These are phyloP conservation scores for Lerista edwardsae DNA, from an alignment of 2,797 vertebrate species.

Conservation along the genomic window DNA sequence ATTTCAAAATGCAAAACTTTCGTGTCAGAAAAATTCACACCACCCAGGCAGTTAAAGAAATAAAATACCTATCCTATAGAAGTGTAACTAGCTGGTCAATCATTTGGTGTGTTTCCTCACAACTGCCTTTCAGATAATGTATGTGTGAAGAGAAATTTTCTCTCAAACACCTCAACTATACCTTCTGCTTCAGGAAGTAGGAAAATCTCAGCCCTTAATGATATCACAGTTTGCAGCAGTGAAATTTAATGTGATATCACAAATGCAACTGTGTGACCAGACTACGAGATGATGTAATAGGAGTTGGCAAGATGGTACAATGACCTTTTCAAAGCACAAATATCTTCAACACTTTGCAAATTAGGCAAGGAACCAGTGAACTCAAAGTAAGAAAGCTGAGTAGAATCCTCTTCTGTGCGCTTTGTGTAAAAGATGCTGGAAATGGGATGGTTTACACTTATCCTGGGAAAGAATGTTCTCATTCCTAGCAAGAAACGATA, in stretches of 20 bases:
- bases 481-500: not conserved
- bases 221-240: constrained; percentile 34
- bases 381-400: not conserved
- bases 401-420: not conserved
- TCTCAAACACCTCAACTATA: constrained; percentile 9
- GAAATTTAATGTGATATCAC: constrained; percentile 30
- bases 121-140: constrained; percentile 18
- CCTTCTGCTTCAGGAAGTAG: constrained; percentile 25
- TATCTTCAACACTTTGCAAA: not conserved
- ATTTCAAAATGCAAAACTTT: constrained; percentile 4
- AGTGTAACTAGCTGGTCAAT: constrained; percentile 25
- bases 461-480: not conserved
- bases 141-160: constrained; percentile 19
- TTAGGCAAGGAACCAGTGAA: not conserved
- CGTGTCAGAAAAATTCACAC: constrained; percentile 16
- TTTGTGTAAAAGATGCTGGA: not conserved
- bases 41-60: constrained; percentile 41
- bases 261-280: constrained; percentile 33
- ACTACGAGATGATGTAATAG: constrained; percentile 31
- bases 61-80: fast-evolving
- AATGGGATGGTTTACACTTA: not conserved
- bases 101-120: constrained; percentile 24
- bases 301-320: constrained; percentile 38
- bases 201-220: not conserved
- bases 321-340: not conserved